Conservation (phyloP, 2,797 vertebrate species). For the Eleutherodactylus coqui region DNA sequence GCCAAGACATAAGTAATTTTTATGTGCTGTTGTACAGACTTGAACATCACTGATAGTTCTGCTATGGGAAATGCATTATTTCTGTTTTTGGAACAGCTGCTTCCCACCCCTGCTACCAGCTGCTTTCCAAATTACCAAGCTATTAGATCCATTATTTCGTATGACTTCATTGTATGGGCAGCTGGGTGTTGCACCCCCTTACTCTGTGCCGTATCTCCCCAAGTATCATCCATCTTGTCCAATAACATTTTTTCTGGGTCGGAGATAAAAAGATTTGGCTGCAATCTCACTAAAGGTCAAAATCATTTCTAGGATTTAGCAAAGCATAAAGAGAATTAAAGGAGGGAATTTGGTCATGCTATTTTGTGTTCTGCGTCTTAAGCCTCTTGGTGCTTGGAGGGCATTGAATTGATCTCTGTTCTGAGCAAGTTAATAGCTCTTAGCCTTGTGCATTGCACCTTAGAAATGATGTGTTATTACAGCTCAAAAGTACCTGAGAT, state of each 20-base stretch:
- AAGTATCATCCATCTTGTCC: constrained; percentile 49
- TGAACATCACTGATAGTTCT: constrained; percentile 62
- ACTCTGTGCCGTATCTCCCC: constrained; percentile 20
- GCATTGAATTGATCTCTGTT: constrained; percentile 24
- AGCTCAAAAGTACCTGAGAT: constrained; percentile 27
- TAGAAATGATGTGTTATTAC: constrained; percentile 46
- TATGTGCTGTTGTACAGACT: constrained; percentile 34
- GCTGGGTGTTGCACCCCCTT: constrained; percentile 72
- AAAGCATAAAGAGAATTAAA: constrained; percentile 49
- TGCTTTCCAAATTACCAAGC: constrained; percentile 86
- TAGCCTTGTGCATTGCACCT: constrained; percentile 47
- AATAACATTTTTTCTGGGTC: constrained; percentile 47
- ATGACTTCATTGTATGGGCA: constrained; percentile 76
- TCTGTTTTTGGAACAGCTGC: constrained; percentile 80
- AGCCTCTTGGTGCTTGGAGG: constrained; percentile 38
- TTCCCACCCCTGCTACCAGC: constrained; percentile 82
- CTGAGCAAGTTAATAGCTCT: constrained; percentile 36
- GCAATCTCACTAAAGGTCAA: constrained; percentile 48
- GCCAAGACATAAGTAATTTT: constrained; percentile 44
- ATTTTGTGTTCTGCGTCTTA: constrained; percentile 43
- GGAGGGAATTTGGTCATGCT: constrained; percentile 37
- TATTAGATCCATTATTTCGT: constrained; percentile 90
- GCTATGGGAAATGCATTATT: constrained; percentile 66
- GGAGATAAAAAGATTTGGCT: constrained; percentile 54
- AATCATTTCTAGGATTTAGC: constrained; percentile 63